A percentile compares a stretch with the other conserved stretches of the same genome.
phyloP scores from a whole-genome alignment of 1,140 invertebrate species.

The Melipona quadrifasciata region DNA sequence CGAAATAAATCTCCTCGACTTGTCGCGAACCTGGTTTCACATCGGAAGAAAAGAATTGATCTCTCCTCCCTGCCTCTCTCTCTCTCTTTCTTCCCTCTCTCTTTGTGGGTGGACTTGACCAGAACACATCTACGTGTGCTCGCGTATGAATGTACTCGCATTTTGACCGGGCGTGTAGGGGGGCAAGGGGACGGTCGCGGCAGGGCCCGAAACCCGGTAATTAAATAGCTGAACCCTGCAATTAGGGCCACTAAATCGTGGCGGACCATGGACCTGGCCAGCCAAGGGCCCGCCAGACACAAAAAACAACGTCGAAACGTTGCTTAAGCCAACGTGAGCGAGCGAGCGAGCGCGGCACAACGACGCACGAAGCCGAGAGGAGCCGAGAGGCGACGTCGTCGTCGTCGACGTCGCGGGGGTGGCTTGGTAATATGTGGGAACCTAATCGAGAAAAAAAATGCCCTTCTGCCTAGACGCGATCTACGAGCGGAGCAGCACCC shows the following conservation, averaged over 20 bases:
- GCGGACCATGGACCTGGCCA: conserved; percentile 78
- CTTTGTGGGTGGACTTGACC: conserved; percentile 60
- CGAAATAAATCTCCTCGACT: neutral
- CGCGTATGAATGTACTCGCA: conserved; percentile 75
- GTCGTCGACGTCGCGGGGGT: conserved; percentile 73
- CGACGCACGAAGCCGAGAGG: conserved; percentile 37
- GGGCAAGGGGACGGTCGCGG: conserved; percentile 67
- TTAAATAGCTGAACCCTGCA: conserved; percentile 83
- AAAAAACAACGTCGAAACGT: conserved; percentile 81
- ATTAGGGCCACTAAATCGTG: conserved; percentile 83
- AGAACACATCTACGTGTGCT: conserved; percentile 53
- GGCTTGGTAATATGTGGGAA: conserved; percentile 80
- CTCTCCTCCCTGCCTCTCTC: neutral
- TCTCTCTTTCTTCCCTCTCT: neutral
- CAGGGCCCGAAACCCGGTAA: conserved; percentile 80
- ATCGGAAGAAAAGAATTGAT: neutral
- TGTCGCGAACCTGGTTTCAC: conserved; percentile 33
- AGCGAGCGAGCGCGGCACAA: conserved; percentile 63
- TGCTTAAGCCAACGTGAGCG: conserved; percentile 70
- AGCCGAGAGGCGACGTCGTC: conserved; percentile 47
- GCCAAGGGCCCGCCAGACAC: conserved; percentile 81
- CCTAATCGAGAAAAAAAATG: conserved; percentile 66
- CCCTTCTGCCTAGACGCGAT: conserved; percentile 45
- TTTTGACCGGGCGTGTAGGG: conserved; percentile 69
- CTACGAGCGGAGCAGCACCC: conserved; percentile 5